Conservation (phyloP, 2,888 invertebrate genomes). For the Eudemis profundana region DNA sequence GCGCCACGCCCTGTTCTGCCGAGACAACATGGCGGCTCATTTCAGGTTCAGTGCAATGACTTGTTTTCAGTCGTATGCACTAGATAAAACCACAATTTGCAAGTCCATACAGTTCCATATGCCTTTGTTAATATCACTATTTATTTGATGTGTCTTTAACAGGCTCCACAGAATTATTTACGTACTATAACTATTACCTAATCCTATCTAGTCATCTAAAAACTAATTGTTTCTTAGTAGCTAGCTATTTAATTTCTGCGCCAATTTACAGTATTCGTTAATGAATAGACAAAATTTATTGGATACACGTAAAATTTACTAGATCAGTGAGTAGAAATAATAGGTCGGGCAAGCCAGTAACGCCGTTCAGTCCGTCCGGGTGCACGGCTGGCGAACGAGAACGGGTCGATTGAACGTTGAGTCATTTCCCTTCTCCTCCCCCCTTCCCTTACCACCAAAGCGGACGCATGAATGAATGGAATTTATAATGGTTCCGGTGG, state of each 20-base stretch:
- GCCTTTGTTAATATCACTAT: slow-evolving; percentile 35
- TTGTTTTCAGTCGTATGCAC: slow-evolving; percentile 52
- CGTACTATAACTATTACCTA: slow-evolving; percentile 28
- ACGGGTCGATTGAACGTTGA: slow-evolving; percentile 44
- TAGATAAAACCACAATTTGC: slow-evolving; percentile 57
- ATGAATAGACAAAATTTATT: slow-evolving; percentile 27
- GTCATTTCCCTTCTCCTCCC: neutral
- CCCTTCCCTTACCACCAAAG: neutral
- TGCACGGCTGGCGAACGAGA: slow-evolving; percentile 62
- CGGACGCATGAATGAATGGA: slow-evolving; percentile 24
- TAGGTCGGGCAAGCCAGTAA: slow-evolving; percentile 48
- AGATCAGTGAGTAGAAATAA: slow-evolving; percentile 20
- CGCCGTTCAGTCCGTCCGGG: slow-evolving; percentile 57
- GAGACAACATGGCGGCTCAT: slow-evolving; percentile 76
- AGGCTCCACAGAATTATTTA: slow-evolving; percentile 32
- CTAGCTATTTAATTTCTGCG: slow-evolving; percentile 20
- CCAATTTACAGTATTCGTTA: slow-evolving; percentile 18
- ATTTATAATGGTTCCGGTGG: neutral
- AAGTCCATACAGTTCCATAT: slow-evolving; percentile 52
- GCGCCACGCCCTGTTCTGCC: slow-evolving; percentile 70
- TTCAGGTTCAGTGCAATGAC: slow-evolving; percentile 35
- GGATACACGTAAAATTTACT: slow-evolving; percentile 40
- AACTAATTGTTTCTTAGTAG: slow-evolving; percentile 22
- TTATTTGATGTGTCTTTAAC: slow-evolving; percentile 14
- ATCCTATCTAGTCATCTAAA: slow-evolving; percentile 19